Evolutionary conservation across 1,140 invertebrate genomes (phyloP).

Genomic region (Cyclina sinensis): DNA sequence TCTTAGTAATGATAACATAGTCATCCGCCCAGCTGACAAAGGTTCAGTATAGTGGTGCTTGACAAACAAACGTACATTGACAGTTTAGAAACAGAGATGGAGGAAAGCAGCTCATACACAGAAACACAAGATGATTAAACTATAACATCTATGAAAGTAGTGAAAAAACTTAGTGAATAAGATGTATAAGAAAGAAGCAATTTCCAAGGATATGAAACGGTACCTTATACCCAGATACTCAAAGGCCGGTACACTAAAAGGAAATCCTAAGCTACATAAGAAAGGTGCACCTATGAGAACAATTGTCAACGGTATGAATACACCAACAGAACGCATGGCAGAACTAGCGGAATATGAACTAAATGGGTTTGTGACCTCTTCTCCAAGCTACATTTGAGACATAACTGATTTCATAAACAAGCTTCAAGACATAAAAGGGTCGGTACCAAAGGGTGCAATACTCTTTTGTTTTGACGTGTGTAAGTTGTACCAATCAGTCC

Average conservation of each 20-base stretch:
- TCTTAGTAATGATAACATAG: too few relatives aligned
- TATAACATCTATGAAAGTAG: neutral
- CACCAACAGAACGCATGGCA: conserved; percentile 43
- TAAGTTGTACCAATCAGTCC: conserved; percentile 46
- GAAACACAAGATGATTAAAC: too few relatives aligned
- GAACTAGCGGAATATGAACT: conserved; percentile 45
- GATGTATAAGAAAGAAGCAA: neutral
- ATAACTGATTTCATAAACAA: conserved; percentile 47
- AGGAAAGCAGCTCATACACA: too few relatives aligned
- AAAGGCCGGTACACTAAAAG: conserved; percentile 29
- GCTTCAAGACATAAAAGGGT: neutral
- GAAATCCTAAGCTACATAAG: conserved; percentile 47
- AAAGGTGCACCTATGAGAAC: neutral
- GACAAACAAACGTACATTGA: too few relatives aligned
- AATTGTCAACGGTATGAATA: conserved; percentile 37
- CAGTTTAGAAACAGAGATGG: too few relatives aligned
- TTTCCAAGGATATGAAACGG: neutral
- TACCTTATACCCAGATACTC: conserved; percentile 26
- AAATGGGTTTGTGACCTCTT: neutral
- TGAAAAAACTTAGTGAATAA: neutral
- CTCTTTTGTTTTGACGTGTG: conserved; percentile 51
- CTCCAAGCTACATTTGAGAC: conserved; percentile 21
- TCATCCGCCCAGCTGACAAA: too few relatives aligned
- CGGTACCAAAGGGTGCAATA: conserved; percentile 3
- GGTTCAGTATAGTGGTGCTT: too few relatives aligned